A percentile compares a stretch with the other conserved stretches of the same genome.
These are phyloP conservation scores for Zootoca vivipara DNA, from an alignment of 2,113 vertebrate species.

Conservation along the genomic window DNA sequence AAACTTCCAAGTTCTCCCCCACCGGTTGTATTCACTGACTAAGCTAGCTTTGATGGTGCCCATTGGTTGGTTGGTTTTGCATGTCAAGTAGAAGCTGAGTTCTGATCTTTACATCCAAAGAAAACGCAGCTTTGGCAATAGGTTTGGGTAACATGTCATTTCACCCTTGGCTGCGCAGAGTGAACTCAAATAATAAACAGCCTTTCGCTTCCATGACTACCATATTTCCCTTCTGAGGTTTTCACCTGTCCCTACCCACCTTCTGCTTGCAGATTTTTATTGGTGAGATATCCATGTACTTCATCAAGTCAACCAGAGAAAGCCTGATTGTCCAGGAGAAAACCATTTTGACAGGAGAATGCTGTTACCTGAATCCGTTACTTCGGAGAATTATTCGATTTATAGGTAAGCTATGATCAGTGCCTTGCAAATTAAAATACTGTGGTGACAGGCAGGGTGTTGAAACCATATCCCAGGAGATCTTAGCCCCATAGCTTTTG, in stretches of 20 bases:
- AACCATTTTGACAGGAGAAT: conserved; percentile 97
- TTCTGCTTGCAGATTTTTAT: conserved; percentile 88
- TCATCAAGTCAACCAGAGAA: conserved; percentile 96
- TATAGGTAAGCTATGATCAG: conserved; percentile 82
- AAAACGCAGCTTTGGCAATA: neutral
- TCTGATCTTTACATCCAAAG: neutral
- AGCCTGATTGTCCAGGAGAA: conserved; percentile 93
- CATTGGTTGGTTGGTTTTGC: too few relatives aligned
- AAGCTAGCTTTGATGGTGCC: too few relatives aligned
- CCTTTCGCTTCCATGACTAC: neutral
- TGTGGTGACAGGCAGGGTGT: neutral
- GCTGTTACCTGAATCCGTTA: conserved; percentile 97
- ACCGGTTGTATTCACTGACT: too few relatives aligned
- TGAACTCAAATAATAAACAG: neutral
- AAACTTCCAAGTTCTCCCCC: too few relatives aligned
- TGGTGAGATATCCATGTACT: conserved; percentile 95
- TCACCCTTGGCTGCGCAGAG: too few relatives aligned
- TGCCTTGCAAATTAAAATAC: neutral
- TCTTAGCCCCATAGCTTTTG: neutral
- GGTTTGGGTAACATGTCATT: neutral
- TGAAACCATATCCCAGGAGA: neutral
- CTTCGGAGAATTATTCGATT: conserved; percentile 94
- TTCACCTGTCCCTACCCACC: conserved; percentile 35
- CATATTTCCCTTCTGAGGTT: conserved; percentile 13
- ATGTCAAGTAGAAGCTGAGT: neutral